Evolutionary conservation across 2,113 vertebrate species (phyloP), one percentile per base, ranked within the genome.

Genomic region (Procavia capensis): DNA sequence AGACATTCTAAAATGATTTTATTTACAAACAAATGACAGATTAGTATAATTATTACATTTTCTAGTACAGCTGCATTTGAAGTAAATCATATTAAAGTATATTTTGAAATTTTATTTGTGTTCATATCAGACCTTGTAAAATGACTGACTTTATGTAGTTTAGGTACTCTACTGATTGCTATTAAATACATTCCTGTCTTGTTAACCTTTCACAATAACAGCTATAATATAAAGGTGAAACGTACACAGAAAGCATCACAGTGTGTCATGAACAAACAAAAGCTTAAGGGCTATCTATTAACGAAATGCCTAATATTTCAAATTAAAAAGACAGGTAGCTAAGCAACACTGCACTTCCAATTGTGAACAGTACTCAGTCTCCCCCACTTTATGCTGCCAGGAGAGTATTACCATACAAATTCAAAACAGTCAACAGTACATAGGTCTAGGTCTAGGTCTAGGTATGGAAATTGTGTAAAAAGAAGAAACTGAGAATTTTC

Each of bases 271-370:
- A 97, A 90, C 91, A 97, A 97, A 97, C 88, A 97, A 89, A 94
- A 94, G 96, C 94, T 97, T 88, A 97, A 97, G 94, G 96, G 94
- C 90, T 54, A 85, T 84, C 88, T 93, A 90, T 97, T 97, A 97
- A n/a, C 29, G 43, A 97, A 97, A 97, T 97, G 97, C 79, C 94
- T 90, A 95, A 95, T 91, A 98, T 97, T 96, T 97, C 93, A 94
- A 97, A 98, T 98, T 96, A 97, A 97, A 98, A 96, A 97, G 97
- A 84, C 6, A 96, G 97, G 98, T 98, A 98, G 97, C 98, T 98
- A 98, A 98, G 98, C 98, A 98, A 98, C 98, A 94, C 94, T 90
- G 96, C 93, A 87, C 80, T 96, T 97, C 94, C 96, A 96, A 92
- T 91, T 97, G 97, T 88, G 96, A 98, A 96, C 57, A 94, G 83